Evolutionary conservation across 1,140 invertebrate genomes (phyloP).

Genomic region (Mamestra configurata): DNA sequence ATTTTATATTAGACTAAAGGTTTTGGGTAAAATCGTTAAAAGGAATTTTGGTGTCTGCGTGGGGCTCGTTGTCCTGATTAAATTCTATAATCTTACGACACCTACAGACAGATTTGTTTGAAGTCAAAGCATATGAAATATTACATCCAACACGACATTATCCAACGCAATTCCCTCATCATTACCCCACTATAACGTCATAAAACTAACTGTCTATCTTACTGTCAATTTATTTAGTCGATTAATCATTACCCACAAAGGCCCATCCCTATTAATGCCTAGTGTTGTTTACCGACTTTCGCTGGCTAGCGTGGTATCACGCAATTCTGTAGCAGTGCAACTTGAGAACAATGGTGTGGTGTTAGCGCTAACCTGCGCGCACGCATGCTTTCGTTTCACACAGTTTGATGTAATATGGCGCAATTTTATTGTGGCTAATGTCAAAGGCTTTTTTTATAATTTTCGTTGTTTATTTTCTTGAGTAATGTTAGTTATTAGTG

Average conservation of each 20-base stretch:
- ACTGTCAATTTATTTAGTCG: conserved; percentile 37
- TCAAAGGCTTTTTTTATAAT: conserved; percentile 41
- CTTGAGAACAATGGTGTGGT: conserved; percentile 66
- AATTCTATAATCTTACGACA: neutral
- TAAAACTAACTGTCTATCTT: conserved; percentile 19
- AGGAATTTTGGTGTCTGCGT: too few species aligned
- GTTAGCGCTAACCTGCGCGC: conserved; percentile 51
- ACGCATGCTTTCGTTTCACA: conserved; percentile 56
- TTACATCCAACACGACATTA: conserved; percentile 4
- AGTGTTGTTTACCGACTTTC: conserved; percentile 71
- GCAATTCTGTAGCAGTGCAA: conserved; percentile 57
- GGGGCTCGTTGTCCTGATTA: too few species aligned
- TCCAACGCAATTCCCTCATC: conserved; percentile 20
- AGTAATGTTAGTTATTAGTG: conserved; percentile 33
- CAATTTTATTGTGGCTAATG: conserved; percentile 49
- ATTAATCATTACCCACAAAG: conserved; percentile 19
- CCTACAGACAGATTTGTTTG: neutral
- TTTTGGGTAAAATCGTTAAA: too few species aligned
- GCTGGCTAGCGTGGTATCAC: conserved; percentile 58
- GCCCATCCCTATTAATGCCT: conserved; percentile 48
- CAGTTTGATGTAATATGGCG: conserved; percentile 41
- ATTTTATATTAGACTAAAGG: too few species aligned
- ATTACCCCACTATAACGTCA: conserved; percentile 8
- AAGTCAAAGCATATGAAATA: neutral
- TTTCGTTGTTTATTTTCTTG: conserved; percentile 23